Evolutionary conservation across 2,797 vertebrate genomes (phyloP), one percentile per base, ranked within the genome.

Genomic region (Lepus oiostolus): DNA sequence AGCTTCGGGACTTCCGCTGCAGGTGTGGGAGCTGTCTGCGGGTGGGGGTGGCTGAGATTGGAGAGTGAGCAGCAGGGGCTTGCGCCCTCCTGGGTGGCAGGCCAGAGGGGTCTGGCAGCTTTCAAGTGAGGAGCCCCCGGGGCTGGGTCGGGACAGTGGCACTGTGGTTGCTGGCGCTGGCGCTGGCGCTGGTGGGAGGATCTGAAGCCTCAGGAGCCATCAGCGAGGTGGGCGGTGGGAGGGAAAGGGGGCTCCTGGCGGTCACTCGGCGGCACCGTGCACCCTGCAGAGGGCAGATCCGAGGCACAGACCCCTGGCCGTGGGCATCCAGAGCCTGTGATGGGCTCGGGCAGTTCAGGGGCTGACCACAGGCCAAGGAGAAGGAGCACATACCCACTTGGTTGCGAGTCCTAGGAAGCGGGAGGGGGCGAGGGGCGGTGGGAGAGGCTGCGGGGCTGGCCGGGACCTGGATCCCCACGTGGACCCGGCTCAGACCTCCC

Each of bases 11-110:
- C 58, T 35, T 92, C 58, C 5, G 0, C 7, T 42, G 26, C 52
- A 9, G 80, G 70, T 38, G 52, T 24, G 32, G 72, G 42, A n/a
- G 65, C 4, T 2, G 12, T 28, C n/a, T 7, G 19, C 24, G 4
- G 50, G 35, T 3, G 24, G 35, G 3, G 24, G 0, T 30, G 38
- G 28, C 2, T 35, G 14, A 13, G 16, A 1, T 47, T 22, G 58
- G 54, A 28, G 28, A 67, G 11, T 30, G 12, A 47, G 19, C 0
- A 0, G 67, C 54, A 52, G 65, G 50, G 24, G 12, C 50, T 38
- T 5, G 65, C 0, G 63, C 50, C 30, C 16, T 42, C 58, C 17
- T 4, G 5, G 38, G 75, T 47, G 42, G 42, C 42, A 47, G 8
- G 17, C 67, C 21, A 4, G 0, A 17, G 16, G 19, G 38, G 0